Base-by-base conservation (phyloP, 2,113 vertebrate genomes). In the Chaetorhynchus papuensis region DNA sequence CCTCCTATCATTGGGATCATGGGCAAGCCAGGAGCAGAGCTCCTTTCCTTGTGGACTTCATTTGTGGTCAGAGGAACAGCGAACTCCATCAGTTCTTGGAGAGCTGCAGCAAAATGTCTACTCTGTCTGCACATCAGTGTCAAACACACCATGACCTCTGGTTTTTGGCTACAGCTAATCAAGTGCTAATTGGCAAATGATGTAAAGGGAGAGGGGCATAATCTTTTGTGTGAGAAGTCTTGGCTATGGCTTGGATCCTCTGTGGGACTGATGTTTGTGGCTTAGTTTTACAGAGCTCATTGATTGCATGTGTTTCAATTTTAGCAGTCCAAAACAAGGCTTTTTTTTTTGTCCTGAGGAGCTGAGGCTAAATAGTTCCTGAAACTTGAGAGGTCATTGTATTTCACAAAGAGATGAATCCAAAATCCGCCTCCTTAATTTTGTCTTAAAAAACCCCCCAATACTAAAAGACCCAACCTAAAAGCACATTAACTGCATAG, bases 51-150 rank as follows among this genome's bases (percentile, higher is more conserved):
- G 35, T 27, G 41, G 71, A n/a, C 61, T 72, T 87, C 0, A 4
- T 60, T 39, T 95, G 83, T 88, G 90, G 49, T 70, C 75, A 83
- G 91, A 68, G 78, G 64, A 78, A 35, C 45, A 77, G 65, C 82
- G 85, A 31, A 56, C 59, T 71, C 89, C 66, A 45, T 76, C 45
- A 18, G 33, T 77, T 94, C 83, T 76, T 80, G 60, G 45, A 65
- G 72, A 63, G 50, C n/a, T 85, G 63, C 72, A 70, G 81, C 45
- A 97, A 83, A 94, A 69, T 0, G 3, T 83, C 31, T 84, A 13
- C 13, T 77, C 64, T 85, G 16, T 72, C 83, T 81, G 77, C 60
- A 66, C 1, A 0, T 52, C 26, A 22, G 3, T 21, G 54, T 90
- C 57, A 80, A 91, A 71, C n/a, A 12, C 3, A 1, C 52, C 33